These are phyloP conservation scores for Arvicanthis niloticus DNA, from an alignment of 2,113 vertebrate genomes.

Conservation along the genomic window DNA sequence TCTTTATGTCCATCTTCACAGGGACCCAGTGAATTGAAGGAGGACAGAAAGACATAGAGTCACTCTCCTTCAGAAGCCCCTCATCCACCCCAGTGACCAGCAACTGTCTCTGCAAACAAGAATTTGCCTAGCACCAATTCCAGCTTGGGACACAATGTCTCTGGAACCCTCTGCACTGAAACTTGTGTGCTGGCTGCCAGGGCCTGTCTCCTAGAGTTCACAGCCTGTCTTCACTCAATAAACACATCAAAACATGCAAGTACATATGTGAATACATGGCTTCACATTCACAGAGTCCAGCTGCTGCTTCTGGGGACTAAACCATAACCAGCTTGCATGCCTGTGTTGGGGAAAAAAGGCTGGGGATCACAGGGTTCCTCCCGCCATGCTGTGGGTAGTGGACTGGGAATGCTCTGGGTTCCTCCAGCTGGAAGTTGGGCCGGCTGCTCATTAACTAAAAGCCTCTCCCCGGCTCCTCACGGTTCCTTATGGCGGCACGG, in stretches of 20 bases:
- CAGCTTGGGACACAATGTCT: neutral
- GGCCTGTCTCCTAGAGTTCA: slow-evolving; percentile 27
- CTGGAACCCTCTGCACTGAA: fast-evolving
- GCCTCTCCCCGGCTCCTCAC: too few relatives aligned
- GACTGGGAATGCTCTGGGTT: too few relatives aligned
- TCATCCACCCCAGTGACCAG: neutral
- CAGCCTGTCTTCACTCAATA: neutral
- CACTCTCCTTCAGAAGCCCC: neutral
- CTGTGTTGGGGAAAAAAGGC: too few relatives aligned
- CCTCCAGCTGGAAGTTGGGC: too few relatives aligned
- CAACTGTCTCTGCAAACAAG: neutral
- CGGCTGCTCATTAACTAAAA: too few relatives aligned
- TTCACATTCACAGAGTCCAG: slow-evolving; percentile 65
- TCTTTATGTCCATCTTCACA: neutral
- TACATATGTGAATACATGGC: slow-evolving; percentile 50
- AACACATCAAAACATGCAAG: neutral
- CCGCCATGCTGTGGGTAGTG: too few relatives aligned
- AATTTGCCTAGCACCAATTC: neutral
- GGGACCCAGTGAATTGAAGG: neutral
- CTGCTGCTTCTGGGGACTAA: neutral
- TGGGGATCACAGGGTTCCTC: too few relatives aligned
- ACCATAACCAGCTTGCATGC: too few relatives aligned
- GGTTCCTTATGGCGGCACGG: too few relatives aligned
- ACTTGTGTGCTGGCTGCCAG: neutral
- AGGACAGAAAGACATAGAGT: neutral